Base-by-base conservation (phyloP, 2,113 vertebrate genomes). In the Orycteropus afer region DNA sequence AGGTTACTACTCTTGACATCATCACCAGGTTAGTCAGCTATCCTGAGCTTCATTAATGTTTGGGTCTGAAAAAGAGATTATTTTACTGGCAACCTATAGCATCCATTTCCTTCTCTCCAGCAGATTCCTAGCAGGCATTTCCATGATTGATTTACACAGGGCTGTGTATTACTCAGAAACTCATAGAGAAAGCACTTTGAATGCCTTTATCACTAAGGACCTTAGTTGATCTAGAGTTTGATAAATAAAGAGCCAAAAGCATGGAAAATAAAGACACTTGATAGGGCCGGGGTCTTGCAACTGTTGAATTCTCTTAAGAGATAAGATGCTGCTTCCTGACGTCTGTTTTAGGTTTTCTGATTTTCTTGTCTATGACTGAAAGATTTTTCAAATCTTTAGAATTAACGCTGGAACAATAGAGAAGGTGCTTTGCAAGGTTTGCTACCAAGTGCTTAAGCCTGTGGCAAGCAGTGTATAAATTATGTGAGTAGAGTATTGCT, bases 1-100 rank as follows among this genome's bases (percentile, higher is more conserved):
- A 99, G 93, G 99, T 98, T 47, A 99, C 99, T 51, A 99, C 99
- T 4, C 96, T 98, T 37, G 98, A 98, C 81, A 99, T 99, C 95
- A 99, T 99, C 98, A 99, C 98, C 96, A 98, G 99, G 99, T 99
- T 92, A 93, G 97, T 89, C 55, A 20, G 17, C 61, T 25, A 6
- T 55, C 89, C 63, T 3, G 23, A 73, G 61, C 67, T 40, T 47
- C 63, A 0, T 3, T 34, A 0, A 29, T 9, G 22, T 45, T 74
- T 7, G 6, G 4, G n/a, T 12, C 22, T 49, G 34, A 42, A 90
- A 80, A 82, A 27, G 27, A 73, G n/a, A 76, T 61, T 63, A 3
- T 69, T 83, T n/a, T 67, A 79, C 45, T 67, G 63, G 51, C 65
- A 23, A 17, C n/a, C 3, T 4, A 23, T 0, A 55, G 27, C 55